Evolutionary conservation across 1,140 invertebrate species (phyloP), one percentile per base, ranked within the genome.

Genomic region (Dryas iulia): DNA sequence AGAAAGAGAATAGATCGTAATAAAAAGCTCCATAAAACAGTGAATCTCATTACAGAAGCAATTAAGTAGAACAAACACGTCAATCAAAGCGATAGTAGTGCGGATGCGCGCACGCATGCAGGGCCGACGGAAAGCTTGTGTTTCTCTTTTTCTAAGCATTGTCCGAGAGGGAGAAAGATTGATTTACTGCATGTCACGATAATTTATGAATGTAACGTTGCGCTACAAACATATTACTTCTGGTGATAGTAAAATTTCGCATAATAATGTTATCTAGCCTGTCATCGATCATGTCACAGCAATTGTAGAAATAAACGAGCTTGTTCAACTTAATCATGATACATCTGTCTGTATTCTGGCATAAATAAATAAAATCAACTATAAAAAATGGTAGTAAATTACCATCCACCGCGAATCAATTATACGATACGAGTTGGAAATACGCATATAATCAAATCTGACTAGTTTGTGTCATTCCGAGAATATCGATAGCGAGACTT

Each of bases 31-130:
- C 56, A 77, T 76, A 75, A 77, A 77, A 69, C 66, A 69, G 58
- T 74, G 70, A 74, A 76, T 73, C 71, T 74, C 71, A 78, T 81
- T 77, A 82, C 68, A 73, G 70, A 78, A 70, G 72, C 71, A 81
- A 81, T 82, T 77, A 83, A 73, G 67, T 74, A 78, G 73, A 79
- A 83, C 78, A 78, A 82, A 82, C 72, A 78, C 69, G 72, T 83
- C 78, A 82, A 80, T 79, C 77, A 79, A 76, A 69, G 70, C 39
- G 74, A 80, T 81, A 78, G 74, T 61, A 62, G 62, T 61, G 68
- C 69, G 74, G 72, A 71, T 73, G 74, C 72, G 71, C 65, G 56
- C 58, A 35, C 28, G 68, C 58, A 35, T 18, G 68, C 35, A 76
- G 53, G 66, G 56, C 69, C 82, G 74, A 77, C 72, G 69, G 78